Base-by-base conservation (phyloP, 2,888 invertebrate genomes). In the Monopis laevigella region DNA sequence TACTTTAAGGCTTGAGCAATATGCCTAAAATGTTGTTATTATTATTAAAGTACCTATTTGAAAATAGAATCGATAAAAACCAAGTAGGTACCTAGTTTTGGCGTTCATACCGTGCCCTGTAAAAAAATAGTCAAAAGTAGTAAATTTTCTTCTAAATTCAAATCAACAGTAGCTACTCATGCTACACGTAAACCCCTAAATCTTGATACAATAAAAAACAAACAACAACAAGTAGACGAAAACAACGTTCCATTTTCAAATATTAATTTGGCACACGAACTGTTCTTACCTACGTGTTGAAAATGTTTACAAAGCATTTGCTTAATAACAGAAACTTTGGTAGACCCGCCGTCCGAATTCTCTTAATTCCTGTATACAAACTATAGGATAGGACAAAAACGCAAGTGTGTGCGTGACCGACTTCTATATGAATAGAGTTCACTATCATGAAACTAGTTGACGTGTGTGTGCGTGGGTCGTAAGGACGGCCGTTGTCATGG, bases 291-390 rank as follows among this genome's bases (percentile, higher is more conserved):
- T 19, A 36, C 36, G 36, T 36, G 36, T 36, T 36, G 36, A 12
- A 68, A 77, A 75, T 78, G 78, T 80, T 80, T 80, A 75, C 77
- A 61, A 74, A 77, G 75, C 78, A 80, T 80, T 80, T 78, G 78
- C 74, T 78, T 80, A 77, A 78, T 80, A 80, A 78, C 74, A 68
- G 68, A 73, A 78, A 77, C 67, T 77, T 77, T 60, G 59, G 63
- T 66, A 55, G 54, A 62, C 40, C 40, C 40, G 29, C n/a, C 40
- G 75, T 69, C 65, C 65, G 71, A 70, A 74, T 75, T 72, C 74
- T 74, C 71, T 64, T 74, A 77, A 77, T 73, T 71, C 74, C 70
- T 60, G 55, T 36, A 36, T 36, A 36, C 36, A 36, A 36, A 36
- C 36, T 36, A 36, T 36, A 36, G 36, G 19, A 36, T 21, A 36